Base-by-base conservation (phyloP, 2,888 invertebrate genomes). In the Sinohyriopsis cumingii region DNA sequence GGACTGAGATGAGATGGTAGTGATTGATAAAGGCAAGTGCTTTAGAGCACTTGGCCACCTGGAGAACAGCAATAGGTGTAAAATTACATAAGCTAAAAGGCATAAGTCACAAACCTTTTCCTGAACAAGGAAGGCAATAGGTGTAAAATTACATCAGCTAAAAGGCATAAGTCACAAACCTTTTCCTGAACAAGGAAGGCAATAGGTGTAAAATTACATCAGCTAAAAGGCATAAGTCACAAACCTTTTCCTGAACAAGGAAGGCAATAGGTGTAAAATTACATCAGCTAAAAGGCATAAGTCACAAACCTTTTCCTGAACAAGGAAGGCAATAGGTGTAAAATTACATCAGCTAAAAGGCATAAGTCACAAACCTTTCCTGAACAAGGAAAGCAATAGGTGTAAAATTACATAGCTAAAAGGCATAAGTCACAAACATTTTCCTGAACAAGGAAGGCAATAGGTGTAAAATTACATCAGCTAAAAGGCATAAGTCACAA, bases 211-310 rank as follows among this genome's bases (percentile, higher is more conserved):
- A 33, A 33, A 33, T 33, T 33, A 33, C 0, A 33, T 33, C n/a
- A 33, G 12, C n/a, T 62, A 33, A n/a, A 62, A 33, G 18, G 20
- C 19, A 5, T 22, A 45, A 15, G 45, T 45, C 45, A 45, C 54
- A 20, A 72, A 84, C 86, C 79, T 85, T 80, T 67, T 86, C 78
- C 63, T 81, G 82, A 3, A 84, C 80, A 19, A 86, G 70, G 63
- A 87, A 77, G 7, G 76, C 79, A 33, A n/a, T n/a, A 33, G 7
- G 33, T 1, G 7, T 33, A 33, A 33, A 33, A 33, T 33, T 33
- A 33, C 0, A 33, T 33, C n/a, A 33, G 12, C n/a, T 62, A 33
- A n/a, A 62, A 33, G 18, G 20, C 19, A 5, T 22, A 45, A 15
- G 45, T 45, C 45, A 45, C 54, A 20, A 72, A 84, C 86, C 79